phyloP scores from a whole-genome alignment of 1,140 invertebrate species.

The Bombus consobrinus region DNA sequence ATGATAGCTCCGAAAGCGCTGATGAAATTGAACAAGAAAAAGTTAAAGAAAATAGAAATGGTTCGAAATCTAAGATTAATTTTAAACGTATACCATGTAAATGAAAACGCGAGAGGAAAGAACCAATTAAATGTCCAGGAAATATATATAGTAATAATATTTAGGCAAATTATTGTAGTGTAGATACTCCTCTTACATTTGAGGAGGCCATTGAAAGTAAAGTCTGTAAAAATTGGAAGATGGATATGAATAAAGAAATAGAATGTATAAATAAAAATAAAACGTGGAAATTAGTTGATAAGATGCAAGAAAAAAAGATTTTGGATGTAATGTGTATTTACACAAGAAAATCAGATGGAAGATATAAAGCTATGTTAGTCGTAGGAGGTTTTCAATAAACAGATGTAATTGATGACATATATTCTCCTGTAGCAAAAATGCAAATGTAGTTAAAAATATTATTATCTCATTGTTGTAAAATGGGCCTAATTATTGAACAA shows the following conservation, averaged over 20 bases:
- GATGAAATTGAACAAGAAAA: too few species aligned
- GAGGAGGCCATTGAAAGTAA: background rate
- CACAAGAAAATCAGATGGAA: background rate
- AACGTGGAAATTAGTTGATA: background rate
- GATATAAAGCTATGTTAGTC: background rate
- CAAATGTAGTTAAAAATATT: slow-evolving; percentile 2
- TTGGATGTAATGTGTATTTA: slow-evolving; percentile 12
- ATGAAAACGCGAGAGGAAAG: too few species aligned
- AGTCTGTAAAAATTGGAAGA: background rate
- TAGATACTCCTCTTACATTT: background rate
- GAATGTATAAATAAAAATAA: background rate
- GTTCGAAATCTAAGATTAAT: too few species aligned
- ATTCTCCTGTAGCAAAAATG: background rate
- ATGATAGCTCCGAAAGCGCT: too few species aligned
- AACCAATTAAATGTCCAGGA: too few species aligned
- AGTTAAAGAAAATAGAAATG: too few species aligned
- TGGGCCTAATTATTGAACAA: background rate
- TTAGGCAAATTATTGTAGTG: too few species aligned
- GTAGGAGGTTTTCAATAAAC: background rate
- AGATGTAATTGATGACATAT: background rate
- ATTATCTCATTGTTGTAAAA: slow-evolving; percentile 1
- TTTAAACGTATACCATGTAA: too few species aligned
- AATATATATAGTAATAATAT: too few species aligned
- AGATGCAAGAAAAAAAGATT: background rate
- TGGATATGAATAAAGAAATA: background rate